Base-by-base conservation (phyloP, 2,797 vertebrate genomes). In the Loris lydekkerianus region DNA sequence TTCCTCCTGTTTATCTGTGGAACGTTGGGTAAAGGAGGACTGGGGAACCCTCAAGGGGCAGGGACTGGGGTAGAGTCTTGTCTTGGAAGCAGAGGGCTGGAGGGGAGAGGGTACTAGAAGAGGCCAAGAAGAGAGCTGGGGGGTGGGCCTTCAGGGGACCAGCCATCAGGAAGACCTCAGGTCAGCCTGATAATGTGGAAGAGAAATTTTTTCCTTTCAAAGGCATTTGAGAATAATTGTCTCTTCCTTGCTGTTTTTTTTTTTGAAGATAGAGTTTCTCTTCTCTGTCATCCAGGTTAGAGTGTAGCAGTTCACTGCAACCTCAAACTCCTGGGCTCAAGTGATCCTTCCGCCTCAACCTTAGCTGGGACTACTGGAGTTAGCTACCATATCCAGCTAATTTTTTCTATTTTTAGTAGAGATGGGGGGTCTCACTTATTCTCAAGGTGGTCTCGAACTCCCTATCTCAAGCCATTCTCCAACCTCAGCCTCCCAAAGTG, bases 21-120 rank as follows among this genome's bases (percentile, higher is more conserved):
- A 84, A 63, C 49, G 1, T 73, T 96, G 91, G 94, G 86, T 96
- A 96, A 97, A 77, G 76, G 89, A 10, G 72, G 46, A 14, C 20
- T 27, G 37, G 37, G 75, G 46, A 29, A 72, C 20, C 11, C 34
- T 10, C 58, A 40, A 49, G 20, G 31, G 29, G 23, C 18, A 17
- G 29, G 27, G 53, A 17, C 11, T 21, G 77, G 34, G 78, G n/a
- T 43, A 58, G 58, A 87, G 72, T 29, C 10, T 76, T 53, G 31
- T 49, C 46, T 31, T 58, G 65, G 53, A 83, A 49, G 3, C 14
- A 7, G 63, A 31, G 40, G 23, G 73, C 23, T 72, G 43, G 56
- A 23, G 25, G 23, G 75, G 31, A 31, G 21, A 13, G 18, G 27
- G 17, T 29, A 40, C 67, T 61, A 53, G 60, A 29, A 46, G 72